A percentile compares a stretch with the other conserved stretches of the same genome.
Conservation (phyloP, 2,888 invertebrate species). For the Agrilus cyanescens region DNA sequence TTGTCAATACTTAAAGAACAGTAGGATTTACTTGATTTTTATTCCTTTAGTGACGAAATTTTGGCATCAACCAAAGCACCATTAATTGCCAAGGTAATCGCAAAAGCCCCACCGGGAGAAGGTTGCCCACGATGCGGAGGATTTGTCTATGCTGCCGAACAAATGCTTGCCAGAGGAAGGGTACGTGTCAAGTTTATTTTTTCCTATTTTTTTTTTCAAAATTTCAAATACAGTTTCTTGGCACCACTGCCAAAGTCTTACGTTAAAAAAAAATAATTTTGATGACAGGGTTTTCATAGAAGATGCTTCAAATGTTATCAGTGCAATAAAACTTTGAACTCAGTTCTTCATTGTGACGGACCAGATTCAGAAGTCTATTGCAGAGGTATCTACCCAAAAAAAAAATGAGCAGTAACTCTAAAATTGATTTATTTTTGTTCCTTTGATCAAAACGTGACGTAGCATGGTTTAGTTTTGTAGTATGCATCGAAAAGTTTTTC, state of each 20-base stretch:
- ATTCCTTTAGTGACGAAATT: constrained; percentile 21
- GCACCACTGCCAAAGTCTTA: background rate
- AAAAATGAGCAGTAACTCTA: constrained; percentile 25
- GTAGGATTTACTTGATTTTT: constrained; percentile 1
- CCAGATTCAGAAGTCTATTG: constrained; percentile 88
- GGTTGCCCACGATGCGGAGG: constrained; percentile 85
- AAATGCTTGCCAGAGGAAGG: constrained; percentile 82
- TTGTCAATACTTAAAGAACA: background rate
- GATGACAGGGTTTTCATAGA: constrained; percentile 70
- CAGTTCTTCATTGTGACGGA: constrained; percentile 83
- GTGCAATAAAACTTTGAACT: constrained; percentile 77
- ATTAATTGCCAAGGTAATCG: constrained; percentile 49
- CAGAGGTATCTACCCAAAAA: constrained; percentile 51
- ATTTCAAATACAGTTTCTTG: too few species aligned
- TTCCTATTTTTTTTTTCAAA: too few species aligned
- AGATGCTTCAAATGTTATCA: constrained; percentile 80
- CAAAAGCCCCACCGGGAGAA: constrained; percentile 72
- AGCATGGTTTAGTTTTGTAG: constrained; percentile 1
- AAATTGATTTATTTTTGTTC: constrained; percentile 20
- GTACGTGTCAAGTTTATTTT: constrained; percentile 42
- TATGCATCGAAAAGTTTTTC: background rate
- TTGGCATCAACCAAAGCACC: constrained; percentile 26
- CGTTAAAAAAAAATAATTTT: background rate
- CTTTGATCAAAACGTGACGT: background rate
- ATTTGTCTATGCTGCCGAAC: constrained; percentile 82